Conservation (phyloP, 1,140 invertebrate genomes). For the Olivierus martensii region DNA sequence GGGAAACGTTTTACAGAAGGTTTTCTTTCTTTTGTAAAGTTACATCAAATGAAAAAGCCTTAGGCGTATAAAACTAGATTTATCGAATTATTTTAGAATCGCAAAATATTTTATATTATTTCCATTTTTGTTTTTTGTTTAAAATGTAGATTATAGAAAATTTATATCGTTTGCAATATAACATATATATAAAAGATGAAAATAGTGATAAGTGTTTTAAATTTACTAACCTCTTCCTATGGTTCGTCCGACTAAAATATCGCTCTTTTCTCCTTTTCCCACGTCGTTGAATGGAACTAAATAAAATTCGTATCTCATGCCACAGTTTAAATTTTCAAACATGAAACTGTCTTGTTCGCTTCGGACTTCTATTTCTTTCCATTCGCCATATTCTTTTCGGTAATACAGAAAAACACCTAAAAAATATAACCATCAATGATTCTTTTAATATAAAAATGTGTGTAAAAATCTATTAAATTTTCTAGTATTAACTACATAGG, state of each 20-base stretch:
- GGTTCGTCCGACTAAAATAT: slow-evolving; percentile 28
- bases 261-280: slow-evolving; percentile 28
- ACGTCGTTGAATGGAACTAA: slow-evolving; percentile 30
- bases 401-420: slow-evolving; percentile 8
- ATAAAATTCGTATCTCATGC: slow-evolving; percentile 42
- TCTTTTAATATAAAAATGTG: too few species aligned
- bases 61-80: background rate
- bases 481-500: too few species aligned
- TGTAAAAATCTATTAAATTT: too few species aligned
- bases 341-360: slow-evolving; percentile 52
- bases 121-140: background rate
- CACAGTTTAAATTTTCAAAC: slow-evolving; percentile 57
- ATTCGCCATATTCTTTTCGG: slow-evolving; percentile 33
- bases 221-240: slow-evolving; percentile 28
- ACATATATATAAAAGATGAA: too few species aligned
- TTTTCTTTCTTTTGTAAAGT: too few species aligned
- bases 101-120: background rate
- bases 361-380: slow-evolving; percentile 45
- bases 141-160: background rate
- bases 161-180: too few species aligned
- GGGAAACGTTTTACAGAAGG: too few species aligned
- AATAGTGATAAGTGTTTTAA: background rate
- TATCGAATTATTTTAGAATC: background rate
- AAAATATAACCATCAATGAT: background rate
- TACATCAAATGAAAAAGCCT: background rate